Conservation (phyloP, 2,113 vertebrate species). For the Fulmarus glacialis region DNA sequence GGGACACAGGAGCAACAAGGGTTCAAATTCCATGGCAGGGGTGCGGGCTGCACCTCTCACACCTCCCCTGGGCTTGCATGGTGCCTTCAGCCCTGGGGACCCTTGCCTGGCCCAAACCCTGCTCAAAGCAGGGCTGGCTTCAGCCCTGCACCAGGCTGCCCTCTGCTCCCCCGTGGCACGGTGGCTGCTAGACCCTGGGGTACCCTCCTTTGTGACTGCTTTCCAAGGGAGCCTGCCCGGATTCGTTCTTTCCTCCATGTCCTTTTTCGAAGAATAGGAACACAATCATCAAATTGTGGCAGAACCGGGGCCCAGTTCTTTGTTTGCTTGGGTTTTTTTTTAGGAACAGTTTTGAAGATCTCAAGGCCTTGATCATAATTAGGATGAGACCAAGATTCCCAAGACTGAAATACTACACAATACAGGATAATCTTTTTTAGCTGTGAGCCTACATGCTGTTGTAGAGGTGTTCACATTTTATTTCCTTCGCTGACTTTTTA, state of each 20-base stretch:
- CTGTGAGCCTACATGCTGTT: neutral
- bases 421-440: neutral
- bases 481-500: neutral
- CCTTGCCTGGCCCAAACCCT: neutral
- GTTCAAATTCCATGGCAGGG: neutral
- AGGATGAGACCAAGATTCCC: neutral
- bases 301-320: neutral
- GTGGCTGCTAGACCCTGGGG: neutral
- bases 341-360: neutral
- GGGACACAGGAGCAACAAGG: neutral
- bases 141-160: neutral
- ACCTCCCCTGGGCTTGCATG: accelerated
- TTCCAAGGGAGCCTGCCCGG: neutral
- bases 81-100: accelerated
- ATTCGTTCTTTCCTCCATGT: neutral
- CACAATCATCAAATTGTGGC: neutral
- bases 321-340: neutral
- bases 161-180: accelerated
- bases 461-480: neutral
- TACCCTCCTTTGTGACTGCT: accelerated
- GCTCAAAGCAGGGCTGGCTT: neutral
- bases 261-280: neutral
- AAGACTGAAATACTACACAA: neutral
- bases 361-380: neutral
- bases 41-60: neutral